Conservation (phyloP, 2,888 invertebrate genomes). For the Dysmachus trigonus region DNA sequence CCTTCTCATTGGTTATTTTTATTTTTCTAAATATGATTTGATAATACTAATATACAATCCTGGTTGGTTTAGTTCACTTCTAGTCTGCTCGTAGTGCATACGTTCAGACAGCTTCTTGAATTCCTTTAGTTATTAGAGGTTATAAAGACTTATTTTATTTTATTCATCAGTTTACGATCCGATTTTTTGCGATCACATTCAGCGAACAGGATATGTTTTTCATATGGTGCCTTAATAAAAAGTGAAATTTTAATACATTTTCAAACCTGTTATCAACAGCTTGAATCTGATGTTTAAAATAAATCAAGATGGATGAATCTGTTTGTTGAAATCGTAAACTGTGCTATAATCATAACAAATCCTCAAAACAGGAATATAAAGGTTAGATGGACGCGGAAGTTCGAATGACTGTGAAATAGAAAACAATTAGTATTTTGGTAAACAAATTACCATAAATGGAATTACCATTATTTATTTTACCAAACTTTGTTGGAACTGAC, state of each 20-base stretch:
- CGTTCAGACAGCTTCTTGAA: neutral
- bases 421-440: neutral
- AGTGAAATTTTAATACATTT: neutral
- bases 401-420: neutral
- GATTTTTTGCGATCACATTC: neutral
- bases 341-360: neutral
- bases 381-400: neutral
- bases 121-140: neutral
- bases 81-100: neutral
- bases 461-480: neutral
- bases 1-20: neutral
- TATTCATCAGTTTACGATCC: neutral
- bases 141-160: neutral
- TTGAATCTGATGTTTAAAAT: neutral
- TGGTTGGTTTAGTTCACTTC: neutral
- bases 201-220: neutral
- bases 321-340: neutral
- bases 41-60: neutral
- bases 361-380: neutral
- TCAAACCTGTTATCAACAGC: neutral
- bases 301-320: neutral
- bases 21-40: neutral
- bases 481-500: neutral
- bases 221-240: neutral
- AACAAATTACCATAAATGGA: neutral